These are phyloP conservation scores for Drosophila testacea DNA, from an alignment of 2,888 invertebrate species.

Conservation along the genomic window DNA sequence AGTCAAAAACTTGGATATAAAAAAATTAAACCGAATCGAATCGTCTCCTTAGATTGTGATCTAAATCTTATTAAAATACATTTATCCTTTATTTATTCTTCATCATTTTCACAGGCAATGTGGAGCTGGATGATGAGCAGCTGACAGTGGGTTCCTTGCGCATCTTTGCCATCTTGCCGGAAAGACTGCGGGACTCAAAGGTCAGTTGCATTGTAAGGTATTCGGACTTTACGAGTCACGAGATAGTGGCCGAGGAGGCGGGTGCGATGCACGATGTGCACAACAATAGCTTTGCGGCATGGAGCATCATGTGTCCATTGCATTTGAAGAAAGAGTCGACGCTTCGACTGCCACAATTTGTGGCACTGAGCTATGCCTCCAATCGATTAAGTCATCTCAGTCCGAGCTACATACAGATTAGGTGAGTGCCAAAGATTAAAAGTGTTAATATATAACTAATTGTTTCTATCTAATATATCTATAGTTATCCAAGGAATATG, in stretches of 20 bases:
- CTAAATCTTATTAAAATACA: no score
- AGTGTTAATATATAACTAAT: accelerated
- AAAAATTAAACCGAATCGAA: no score
- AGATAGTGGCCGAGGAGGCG: conserved; percentile 80
- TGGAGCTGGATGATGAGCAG: conserved; percentile 49
- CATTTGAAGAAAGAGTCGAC: conserved; percentile 45
- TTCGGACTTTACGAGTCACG: conserved; percentile 74
- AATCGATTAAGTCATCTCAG: conserved; percentile 79
- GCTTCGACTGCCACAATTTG: conserved; percentile 76
- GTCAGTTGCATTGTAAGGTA: conserved; percentile 79
- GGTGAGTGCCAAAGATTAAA: conserved; percentile 56
- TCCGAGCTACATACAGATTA: conserved; percentile 83
- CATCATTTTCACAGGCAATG: conserved; percentile 40
- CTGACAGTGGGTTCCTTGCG: conserved; percentile 74
- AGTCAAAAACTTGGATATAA: no score
- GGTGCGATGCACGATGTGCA: conserved; percentile 85
- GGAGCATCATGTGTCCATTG: conserved; percentile 84
- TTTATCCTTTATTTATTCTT: background rate
- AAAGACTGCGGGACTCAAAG: conserved; percentile 58
- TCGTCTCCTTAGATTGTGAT: no score
- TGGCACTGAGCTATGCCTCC: conserved; percentile 79
- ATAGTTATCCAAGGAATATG: conserved; percentile 79
- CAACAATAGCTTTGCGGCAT: conserved; percentile 85
- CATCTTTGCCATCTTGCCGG: conserved; percentile 80
- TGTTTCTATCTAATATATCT: background rate